These are phyloP conservation scores for Pongo pygmaeus DNA, from an alignment of 2,113 vertebrate species.

Conservation along the genomic window DNA sequence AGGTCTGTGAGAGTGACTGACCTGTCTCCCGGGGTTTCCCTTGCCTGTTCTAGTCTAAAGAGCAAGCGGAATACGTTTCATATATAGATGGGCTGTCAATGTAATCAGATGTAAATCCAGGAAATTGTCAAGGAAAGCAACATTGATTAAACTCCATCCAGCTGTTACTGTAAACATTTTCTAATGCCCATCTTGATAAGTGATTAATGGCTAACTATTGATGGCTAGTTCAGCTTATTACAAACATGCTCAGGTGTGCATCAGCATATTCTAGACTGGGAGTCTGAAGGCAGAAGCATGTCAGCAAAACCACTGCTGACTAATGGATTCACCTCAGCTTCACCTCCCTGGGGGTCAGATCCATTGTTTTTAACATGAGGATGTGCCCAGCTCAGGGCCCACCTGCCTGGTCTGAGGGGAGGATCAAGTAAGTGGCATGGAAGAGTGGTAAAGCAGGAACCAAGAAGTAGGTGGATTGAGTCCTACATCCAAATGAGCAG, in stretches of 20 bases:
- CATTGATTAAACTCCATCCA: conserved; percentile 21
- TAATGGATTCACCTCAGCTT: not conserved
- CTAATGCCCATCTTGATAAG: conserved; percentile 50
- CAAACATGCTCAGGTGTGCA: too few species aligned
- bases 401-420: accelerated
- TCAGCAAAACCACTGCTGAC: not conserved
- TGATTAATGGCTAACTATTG: conserved; percentile 47
- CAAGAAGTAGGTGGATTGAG: accelerated
- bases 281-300: not conserved
- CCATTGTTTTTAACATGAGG: accelerated
- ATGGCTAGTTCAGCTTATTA: not conserved
- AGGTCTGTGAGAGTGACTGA: conserved; percentile 21
- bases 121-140: not conserved
- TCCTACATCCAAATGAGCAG: not conserved
- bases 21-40: conserved; percentile 20
- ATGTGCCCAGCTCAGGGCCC: too few species aligned
- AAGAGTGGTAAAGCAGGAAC: not conserved
- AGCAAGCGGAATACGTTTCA: not conserved
- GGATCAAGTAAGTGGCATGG: not conserved
- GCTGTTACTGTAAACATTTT: conserved; percentile 40
- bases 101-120: not conserved
- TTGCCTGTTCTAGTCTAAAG: not conserved
- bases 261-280: not conserved
- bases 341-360: not conserved
- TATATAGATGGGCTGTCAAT: not conserved